Base-by-base conservation (phyloP, 2,113 vertebrate species). In the Tympanuchus pallidicinctus region DNA sequence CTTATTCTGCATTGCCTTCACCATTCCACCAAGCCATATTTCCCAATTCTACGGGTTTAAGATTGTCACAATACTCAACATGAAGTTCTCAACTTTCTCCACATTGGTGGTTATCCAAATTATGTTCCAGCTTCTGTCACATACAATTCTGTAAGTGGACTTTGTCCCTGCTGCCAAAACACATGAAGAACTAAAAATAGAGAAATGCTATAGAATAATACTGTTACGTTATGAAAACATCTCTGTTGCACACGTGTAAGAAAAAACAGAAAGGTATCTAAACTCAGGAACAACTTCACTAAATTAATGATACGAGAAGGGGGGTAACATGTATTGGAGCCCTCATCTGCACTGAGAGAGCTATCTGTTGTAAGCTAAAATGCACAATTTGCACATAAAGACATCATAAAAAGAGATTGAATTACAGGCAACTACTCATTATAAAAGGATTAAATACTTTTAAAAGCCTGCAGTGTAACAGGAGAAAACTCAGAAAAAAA, bases 1-100 rank as follows among this genome's bases (percentile, higher is more conserved):
- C 9, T 65, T 28, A 27, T 2, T 25, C 38, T 2, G 0, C 30
- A 21, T 6, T 11, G 6, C 18, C 18, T 34, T 60, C 24, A n/a
- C 5, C 7, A 19, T 15, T 20, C 71, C 57, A 34, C 10, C 36
- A 72, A 4, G 5, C 6, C 27, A 34, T 5, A 8, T 18, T 40
- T 65, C 19, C 7, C 28, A 60, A 6, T 20, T 60, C 11, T 38
- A 47, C 5, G 59, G 27, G 17, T 11, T 22, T 70, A 48, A 5
- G 20, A 48, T 21, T 38, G 5, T 21, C 63, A 20, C 30, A 28
- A n/a, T 2, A 3, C 10, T 30, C 48, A 70, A 38, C 10, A 7
- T 27, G 7, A 64, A 45, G 30, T 24, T 70, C 22, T 40, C 13
- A 63, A 11, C 60, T 40, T 63, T 38, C 36, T 63, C 24, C 38